phyloP scores from a whole-genome alignment of 2,888 invertebrate species.

The Melinaea marsaeus region DNA sequence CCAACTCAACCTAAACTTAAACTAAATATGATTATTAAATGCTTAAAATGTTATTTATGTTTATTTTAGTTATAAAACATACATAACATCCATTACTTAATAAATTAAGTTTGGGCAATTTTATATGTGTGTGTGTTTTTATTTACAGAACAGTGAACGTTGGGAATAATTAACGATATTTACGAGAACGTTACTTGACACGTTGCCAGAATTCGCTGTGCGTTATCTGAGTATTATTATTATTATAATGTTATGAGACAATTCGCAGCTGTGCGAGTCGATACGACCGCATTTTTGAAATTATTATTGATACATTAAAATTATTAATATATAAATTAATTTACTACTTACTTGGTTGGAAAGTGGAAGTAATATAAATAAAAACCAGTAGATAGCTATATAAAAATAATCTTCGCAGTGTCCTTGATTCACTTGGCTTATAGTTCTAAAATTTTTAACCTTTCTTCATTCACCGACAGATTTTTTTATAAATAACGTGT shows the following conservation, averaged over 20 bases:
- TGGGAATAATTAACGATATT: slow-evolving; percentile 3
- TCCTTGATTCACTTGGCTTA: too few species aligned
- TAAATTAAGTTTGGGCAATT: neutral
- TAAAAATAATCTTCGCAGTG: too few species aligned
- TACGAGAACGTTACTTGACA: neutral
- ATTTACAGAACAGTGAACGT: neutral
- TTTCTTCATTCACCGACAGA: too few species aligned
- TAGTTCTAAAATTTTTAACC: too few species aligned
- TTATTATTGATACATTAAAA: too few species aligned
- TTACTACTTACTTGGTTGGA: neutral
- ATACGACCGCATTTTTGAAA: neutral
- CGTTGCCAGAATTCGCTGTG: neutral
- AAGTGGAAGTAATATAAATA: too few species aligned
- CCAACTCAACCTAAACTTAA: too few species aligned
- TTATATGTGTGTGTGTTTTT: neutral
- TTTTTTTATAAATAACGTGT: too few species aligned
- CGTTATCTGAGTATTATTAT: neutral
- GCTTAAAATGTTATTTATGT: too few species aligned
- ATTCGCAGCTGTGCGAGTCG: neutral
- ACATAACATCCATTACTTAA: neutral
- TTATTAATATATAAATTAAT: neutral
- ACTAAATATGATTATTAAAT: too few species aligned
- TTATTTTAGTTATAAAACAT: too few species aligned
- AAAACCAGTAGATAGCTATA: too few species aligned
- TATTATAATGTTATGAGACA: neutral